Evolutionary conservation across 2,888 invertebrate genomes (phyloP).

Genomic region (Corbicula japonica): DNA sequence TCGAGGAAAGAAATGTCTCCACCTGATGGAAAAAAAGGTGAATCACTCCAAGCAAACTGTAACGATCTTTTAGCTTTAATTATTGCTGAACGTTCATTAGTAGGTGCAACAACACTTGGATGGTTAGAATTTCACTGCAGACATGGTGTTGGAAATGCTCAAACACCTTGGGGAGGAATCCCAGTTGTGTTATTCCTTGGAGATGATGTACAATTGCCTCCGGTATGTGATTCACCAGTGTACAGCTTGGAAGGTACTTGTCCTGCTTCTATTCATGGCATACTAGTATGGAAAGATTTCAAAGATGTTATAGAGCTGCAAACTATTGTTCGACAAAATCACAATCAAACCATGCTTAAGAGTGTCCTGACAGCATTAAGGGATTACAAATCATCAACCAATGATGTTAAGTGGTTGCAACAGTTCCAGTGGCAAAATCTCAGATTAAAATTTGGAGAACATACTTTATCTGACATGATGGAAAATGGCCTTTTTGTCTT

Average conservation of each 20-base stretch:
- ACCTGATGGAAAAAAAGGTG: no score
- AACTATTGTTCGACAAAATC: conserved; percentile 43
- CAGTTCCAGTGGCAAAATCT: conserved; percentile 53
- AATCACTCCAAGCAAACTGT: no score
- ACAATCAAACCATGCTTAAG: conserved; percentile 28
- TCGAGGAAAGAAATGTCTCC: no score
- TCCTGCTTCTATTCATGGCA: conserved; percentile 55
- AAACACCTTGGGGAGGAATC: conserved; percentile 56
- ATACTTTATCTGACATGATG: conserved; percentile 9
- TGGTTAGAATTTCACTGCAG: conserved; percentile 54
- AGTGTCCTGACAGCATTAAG: conserved; percentile 40
- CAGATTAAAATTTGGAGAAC: conserved; percentile 6
- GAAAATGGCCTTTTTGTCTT: conserved; percentile 44
- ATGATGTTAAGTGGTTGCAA: conserved; percentile 57
- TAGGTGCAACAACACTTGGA: conserved; percentile 53
- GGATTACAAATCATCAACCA: conserved; percentile 22
- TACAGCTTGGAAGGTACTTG: conserved; percentile 11
- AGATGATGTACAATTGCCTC: conserved; percentile 68
- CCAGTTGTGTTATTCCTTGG: conserved; percentile 69
- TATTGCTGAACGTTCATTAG: no score
- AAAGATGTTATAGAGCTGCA: conserved; percentile 26
- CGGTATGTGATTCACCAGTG: conserved; percentile 63
- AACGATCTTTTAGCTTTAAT: no score
- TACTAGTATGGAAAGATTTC: conserved; percentile 54
- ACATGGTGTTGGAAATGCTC: conserved; percentile 34